phyloP scores from a whole-genome alignment of 2,888 invertebrate species.

The Drosophila acutilabella region DNA sequence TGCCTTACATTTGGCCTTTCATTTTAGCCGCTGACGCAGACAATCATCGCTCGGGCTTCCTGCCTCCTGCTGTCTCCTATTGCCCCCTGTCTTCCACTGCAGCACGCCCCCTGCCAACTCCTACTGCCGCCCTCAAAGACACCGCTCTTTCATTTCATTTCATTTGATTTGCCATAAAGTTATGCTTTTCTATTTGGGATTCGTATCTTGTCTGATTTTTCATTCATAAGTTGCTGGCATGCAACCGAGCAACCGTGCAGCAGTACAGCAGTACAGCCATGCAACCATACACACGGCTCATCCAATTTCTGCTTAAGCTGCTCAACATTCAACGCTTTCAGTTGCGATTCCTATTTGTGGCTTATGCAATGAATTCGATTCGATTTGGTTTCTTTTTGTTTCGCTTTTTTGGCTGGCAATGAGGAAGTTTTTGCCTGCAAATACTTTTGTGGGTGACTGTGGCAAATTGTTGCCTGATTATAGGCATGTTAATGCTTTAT shows the following conservation, averaged over 20 bases:
- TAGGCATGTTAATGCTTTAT: slow-evolving; percentile 57
- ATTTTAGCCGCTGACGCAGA: slow-evolving; percentile 76
- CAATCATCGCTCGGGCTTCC: slow-evolving; percentile 60
- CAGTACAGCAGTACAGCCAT: not conserved
- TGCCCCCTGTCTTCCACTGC: slow-evolving; percentile 24
- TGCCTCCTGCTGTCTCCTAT: slow-evolving; percentile 24
- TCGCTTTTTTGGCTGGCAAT: slow-evolving; percentile 44
- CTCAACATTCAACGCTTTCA: slow-evolving; percentile 46
- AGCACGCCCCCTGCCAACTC: slow-evolving; percentile 12
- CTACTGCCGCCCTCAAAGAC: slow-evolving; percentile 65
- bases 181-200: slow-evolving; percentile 37
- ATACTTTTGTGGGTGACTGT: slow-evolving; percentile 70
- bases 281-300: slow-evolving; percentile 50
- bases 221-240: slow-evolving; percentile 63
- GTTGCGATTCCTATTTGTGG: slow-evolving; percentile 30
- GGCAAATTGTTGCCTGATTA: slow-evolving; percentile 71
- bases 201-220: slow-evolving; percentile 30
- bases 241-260: slow-evolving; percentile 15
- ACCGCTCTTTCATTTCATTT: slow-evolving; percentile 72
- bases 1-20: slow-evolving; percentile 77
- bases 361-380: slow-evolving; percentile 57
- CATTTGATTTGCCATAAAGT: slow-evolving; percentile 39
- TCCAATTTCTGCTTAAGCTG: slow-evolving; percentile 43
- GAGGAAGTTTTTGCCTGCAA: slow-evolving; percentile 59
- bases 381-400: slow-evolving; percentile 4